These are phyloP conservation scores for Raja brachyura DNA, from an alignment of 2,113 vertebrate genomes.

Conservation along the genomic window DNA sequence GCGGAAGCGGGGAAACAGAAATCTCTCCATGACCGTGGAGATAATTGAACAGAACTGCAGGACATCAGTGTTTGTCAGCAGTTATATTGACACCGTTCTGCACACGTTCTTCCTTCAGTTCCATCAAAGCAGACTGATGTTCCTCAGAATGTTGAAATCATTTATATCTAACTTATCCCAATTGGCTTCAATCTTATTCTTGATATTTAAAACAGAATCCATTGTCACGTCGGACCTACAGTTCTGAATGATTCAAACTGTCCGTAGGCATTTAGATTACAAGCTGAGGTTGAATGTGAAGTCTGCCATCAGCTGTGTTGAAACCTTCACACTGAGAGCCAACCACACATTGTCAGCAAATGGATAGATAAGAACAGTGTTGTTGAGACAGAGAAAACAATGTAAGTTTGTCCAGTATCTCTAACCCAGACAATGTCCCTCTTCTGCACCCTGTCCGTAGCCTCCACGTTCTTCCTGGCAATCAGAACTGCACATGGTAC, in stretches of 20 bases:
- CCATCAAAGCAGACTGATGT: neutral
- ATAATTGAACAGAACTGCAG: neutral
- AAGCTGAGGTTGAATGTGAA: too few species aligned
- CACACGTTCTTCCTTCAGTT: neutral
- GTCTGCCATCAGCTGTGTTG: too few species aligned
- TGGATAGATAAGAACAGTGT: too few species aligned
- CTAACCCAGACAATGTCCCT: too few species aligned
- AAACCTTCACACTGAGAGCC: too few species aligned
- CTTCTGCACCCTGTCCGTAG: too few species aligned
- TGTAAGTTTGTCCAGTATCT: too few species aligned
- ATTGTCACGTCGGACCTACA: neutral
- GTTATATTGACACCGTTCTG: neutral
- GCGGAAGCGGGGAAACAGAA: neutral
- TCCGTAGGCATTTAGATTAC: too few species aligned
- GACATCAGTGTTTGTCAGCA: neutral
- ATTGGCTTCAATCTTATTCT: neutral
- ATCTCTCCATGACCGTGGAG: neutral
- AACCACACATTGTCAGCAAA: too few species aligned
- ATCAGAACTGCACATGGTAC: too few species aligned
- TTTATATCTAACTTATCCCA: neutral
- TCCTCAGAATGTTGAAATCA: neutral
- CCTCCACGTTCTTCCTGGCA: too few species aligned
- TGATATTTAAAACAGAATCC: neutral
- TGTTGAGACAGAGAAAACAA: too few species aligned
- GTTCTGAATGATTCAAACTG: neutral